Base-by-base conservation (phyloP, 2,888 invertebrate genomes). In the Adela reaumurella region DNA sequence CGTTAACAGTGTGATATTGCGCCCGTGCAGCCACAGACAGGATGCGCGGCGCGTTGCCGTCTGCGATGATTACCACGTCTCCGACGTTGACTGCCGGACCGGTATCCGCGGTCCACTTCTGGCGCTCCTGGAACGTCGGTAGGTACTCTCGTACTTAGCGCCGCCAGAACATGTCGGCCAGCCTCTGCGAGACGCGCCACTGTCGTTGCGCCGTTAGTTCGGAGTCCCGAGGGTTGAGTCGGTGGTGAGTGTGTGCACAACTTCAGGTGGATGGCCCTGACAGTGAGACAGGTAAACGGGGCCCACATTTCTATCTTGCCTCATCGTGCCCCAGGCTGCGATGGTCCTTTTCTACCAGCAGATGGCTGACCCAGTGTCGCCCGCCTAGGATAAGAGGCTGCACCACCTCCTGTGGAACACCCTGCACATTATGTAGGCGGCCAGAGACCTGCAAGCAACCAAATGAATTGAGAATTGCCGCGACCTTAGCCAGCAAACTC, bases 141-240 rank as follows among this genome's bases (percentile, higher is more conserved):
- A 42, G 17, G 42, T 42, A 42, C 17, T 42, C 42, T 6, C 42
- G 16, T 17, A 42, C 42, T 14, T 14, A 42, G 42, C 42, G 42
- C 16, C 17, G 16, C 42, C 42, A 42, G 42, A 11, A 42, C 16
- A 42, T 42, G 42, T 42, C 17, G 17, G 42, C 42, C 16, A 42
- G 42, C 5, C 42, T 4, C 42, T 42, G 42, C 4, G 17, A n/a
- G 16, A 17, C 17, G 16, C 42, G 16, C 16, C 17, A 42, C 17
- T 42, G 42, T 3, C 42, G 16, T 6, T 11, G 3, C 16, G 11
- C 3, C 17, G 16, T 6, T 11, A 42, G 5, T 3, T 42, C 17
- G 42, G 17, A 4, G 16, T 42, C 17, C 52, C 47, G 8, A 53
- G 51, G 5, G 49, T 18, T 2, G 53, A 41, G 41, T 43, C 46